phyloP scores from a whole-genome alignment of 2,797 vertebrate species.

The Poeciliopsis paucimaculata region DNA sequence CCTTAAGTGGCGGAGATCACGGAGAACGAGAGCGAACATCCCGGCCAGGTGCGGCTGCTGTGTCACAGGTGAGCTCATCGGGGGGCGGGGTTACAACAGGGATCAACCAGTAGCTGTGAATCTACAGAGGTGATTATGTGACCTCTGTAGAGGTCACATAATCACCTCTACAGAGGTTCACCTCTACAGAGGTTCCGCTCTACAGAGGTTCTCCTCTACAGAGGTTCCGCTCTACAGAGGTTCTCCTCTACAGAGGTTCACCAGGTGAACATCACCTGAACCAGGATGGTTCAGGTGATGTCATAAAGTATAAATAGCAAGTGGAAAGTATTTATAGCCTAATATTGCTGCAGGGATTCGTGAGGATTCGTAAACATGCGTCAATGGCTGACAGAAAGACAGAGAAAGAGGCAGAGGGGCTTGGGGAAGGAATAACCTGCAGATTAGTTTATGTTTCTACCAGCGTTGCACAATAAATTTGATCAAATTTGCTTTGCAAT shows the following conservation, averaged over 20 bases:
- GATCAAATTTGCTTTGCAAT: not conserved
- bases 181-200: too few relatives aligned
- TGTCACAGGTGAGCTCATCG: constrained; percentile 30
- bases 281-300: not conserved
- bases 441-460: not conserved
- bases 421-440: not conserved
- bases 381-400: not conserved
- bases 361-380: not conserved
- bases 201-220: too few relatives aligned
- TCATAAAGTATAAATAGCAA: not conserved
- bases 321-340: not conserved
- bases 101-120: not conserved
- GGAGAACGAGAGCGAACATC: constrained; percentile 1
- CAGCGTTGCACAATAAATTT: not conserved
- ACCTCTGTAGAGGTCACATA: too few relatives aligned
- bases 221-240: too few relatives aligned
- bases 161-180: too few relatives aligned
- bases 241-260: too few relatives aligned
- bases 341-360: not conserved
- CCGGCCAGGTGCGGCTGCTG: constrained; percentile 56
- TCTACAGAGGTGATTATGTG: not conserved
- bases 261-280: too few relatives aligned
- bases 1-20: not conserved
- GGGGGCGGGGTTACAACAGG: constrained; percentile 37
- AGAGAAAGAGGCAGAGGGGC: not conserved